Evolutionary conservation across 2,888 invertebrate species (phyloP).

Genomic region (Nephrotoma flavescens): DNA sequence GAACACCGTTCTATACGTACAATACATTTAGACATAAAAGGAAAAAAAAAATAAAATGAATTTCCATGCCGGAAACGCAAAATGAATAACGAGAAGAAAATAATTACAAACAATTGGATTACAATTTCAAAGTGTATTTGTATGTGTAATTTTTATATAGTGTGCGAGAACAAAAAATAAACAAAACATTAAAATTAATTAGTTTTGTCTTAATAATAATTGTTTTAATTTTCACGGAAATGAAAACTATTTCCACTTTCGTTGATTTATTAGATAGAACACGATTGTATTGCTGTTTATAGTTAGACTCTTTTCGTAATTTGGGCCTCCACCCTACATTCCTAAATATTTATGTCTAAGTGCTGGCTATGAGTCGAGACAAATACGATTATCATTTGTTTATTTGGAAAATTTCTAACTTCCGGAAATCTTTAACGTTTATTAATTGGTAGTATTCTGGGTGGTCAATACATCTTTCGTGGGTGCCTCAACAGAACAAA

Average conservation of each 20-base stretch:
- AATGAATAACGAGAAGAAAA: neutral
- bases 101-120: neutral
- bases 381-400: too few relatives aligned
- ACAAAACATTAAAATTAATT: neutral
- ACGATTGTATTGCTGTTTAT: too few relatives aligned
- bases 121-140: neutral
- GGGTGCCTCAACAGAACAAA: too few relatives aligned
- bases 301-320: too few relatives aligned
- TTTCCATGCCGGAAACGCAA: neutral
- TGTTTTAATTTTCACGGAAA: neutral
- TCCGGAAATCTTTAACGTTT: too few relatives aligned
- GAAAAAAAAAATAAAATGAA: neutral
- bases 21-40: neutral
- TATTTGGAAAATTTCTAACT: too few relatives aligned
- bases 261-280: neutral
- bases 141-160: neutral
- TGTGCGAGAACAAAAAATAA: neutral
- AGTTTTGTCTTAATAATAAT: neutral
- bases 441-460: too few relatives aligned
- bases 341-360: too few relatives aligned
- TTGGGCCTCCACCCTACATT: too few relatives aligned
- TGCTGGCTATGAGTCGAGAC: too few relatives aligned
- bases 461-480: too few relatives aligned
- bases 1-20: neutral
- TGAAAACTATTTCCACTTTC: neutral